phyloP scores from a whole-genome alignment of 2,113 vertebrate species.

The Hydropotes inermis region DNA sequence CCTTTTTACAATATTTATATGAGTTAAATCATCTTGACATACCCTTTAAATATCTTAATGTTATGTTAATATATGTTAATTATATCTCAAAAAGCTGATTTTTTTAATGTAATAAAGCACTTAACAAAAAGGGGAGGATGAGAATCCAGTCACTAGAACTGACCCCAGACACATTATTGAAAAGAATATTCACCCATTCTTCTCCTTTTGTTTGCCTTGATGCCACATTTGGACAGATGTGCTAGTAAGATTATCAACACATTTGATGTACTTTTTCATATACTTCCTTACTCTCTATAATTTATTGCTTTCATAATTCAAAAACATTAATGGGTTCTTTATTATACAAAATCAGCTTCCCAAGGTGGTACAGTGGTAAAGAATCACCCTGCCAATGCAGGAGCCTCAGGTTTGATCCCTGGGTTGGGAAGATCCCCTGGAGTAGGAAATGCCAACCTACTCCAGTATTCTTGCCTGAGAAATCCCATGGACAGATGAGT shows the following conservation, averaged over 20 bases:
- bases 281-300: not conserved
- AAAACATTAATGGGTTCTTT: not conserved
- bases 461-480: not conserved
- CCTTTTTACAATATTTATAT: not conserved
- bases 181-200: not conserved
- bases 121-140: not conserved
- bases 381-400: not conserved
- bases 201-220: not conserved
- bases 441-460: not conserved
- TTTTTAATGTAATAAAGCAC: not conserved
- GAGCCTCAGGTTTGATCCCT: not conserved
- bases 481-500: not conserved
- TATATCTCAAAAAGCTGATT: not conserved
- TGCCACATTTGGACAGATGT: not conserved
- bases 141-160: not conserved
- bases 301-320: not conserved
- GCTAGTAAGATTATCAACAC: too few species aligned
- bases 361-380: not conserved
- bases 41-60: not conserved
- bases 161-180: not conserved
- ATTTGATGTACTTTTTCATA: not conserved
- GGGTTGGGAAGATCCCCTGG: not conserved
- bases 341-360: not conserved
- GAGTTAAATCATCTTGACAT: not conserved
- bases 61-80: not conserved